Base-by-base conservation (phyloP, 92 coral and sea anemone genomes). In the Parazoanthus atlanticus region DNA sequence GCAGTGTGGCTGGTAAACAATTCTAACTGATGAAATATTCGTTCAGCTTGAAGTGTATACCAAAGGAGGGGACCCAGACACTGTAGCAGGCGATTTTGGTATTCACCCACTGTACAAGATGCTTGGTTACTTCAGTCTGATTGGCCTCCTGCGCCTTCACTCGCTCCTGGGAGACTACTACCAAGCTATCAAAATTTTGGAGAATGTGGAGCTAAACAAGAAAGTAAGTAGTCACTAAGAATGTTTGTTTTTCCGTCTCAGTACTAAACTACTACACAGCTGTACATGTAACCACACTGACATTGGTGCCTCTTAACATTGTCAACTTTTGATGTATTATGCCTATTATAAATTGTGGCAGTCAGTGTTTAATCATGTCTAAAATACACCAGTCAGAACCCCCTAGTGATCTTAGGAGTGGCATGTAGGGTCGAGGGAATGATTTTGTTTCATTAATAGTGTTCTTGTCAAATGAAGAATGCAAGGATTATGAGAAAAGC, bases 81-180 rank as follows among this genome's bases (percentile, higher is more conserved):
- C 93, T 0, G 98, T 92, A 12, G 96, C 99, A 0, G 99, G 99
- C 31, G 96, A 96, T 65, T 96, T 96, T 96, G 99, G 99, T 29
- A 89, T 93, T 64, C 98, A 94, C 49, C 95, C 99, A 0, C 85
- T 96, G 61, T 96, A 96, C 93, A 96, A 96, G 94, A 96, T 96
- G 99, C 82, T 96, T 65, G 99, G 99, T 4, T 96, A 96, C 93
- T 96, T 96, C 92, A 95, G 98, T 84, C 91, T 96, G 72, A 96
- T 96, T 87, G 99, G 99, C 16, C 90, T 96, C 25, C 94, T 96
- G 28, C 93, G 99, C 56, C 96, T 96, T 8, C 99, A 96, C 89
- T 96, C 99, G 0, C 94, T 96, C 36, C 92, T 96, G 49, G 99
- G 99, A 26, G 99, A 96, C 85, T 96, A 96, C 78, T 96, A 88